Evolutionary conservation across 2,113 vertebrate species (phyloP).

Genomic region (Stomatorhinus ivindoensis): DNA sequence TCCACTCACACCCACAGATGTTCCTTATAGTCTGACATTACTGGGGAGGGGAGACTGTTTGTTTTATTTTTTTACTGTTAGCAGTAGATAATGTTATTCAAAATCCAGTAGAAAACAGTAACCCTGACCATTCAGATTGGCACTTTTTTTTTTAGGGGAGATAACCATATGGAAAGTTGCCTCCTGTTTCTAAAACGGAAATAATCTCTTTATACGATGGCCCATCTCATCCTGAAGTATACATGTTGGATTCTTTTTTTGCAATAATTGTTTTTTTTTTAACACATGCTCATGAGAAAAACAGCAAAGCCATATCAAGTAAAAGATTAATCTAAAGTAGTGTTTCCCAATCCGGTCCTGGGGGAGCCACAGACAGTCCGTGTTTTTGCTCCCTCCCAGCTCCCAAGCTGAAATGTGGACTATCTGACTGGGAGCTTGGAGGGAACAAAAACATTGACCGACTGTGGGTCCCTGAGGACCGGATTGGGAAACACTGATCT

Average conservation of each 20-base stretch:
- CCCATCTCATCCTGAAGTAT: neutral
- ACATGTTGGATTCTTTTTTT: neutral
- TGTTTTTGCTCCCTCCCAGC: neutral
- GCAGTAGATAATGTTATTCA: neutral
- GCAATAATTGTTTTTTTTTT: neutral
- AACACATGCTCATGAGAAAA: slow-evolving; percentile 6
- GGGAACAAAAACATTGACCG: neutral
- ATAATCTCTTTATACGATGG: neutral
- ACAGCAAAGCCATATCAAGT: neutral
- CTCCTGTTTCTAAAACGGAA: neutral
- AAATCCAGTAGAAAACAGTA: neutral
- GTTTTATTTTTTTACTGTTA: neutral
- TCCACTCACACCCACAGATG: neutral
- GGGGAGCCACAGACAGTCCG: neutral
- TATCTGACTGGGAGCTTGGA: neutral
- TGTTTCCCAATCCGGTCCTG: neutral
- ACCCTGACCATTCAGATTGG: neutral
- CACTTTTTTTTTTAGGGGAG: neutral
- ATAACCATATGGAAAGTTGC: neutral
- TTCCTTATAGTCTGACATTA: slow-evolving; percentile 5
- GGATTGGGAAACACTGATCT: neutral
- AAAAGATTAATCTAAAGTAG: neutral
- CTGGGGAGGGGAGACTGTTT: neutral
- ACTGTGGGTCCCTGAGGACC: neutral
- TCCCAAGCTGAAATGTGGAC: neutral